A percentile compares a stretch with the other conserved stretches of the same genome.
Conservation (phyloP, 2,888 invertebrate species). For the Xestobium rufovillosum region DNA sequence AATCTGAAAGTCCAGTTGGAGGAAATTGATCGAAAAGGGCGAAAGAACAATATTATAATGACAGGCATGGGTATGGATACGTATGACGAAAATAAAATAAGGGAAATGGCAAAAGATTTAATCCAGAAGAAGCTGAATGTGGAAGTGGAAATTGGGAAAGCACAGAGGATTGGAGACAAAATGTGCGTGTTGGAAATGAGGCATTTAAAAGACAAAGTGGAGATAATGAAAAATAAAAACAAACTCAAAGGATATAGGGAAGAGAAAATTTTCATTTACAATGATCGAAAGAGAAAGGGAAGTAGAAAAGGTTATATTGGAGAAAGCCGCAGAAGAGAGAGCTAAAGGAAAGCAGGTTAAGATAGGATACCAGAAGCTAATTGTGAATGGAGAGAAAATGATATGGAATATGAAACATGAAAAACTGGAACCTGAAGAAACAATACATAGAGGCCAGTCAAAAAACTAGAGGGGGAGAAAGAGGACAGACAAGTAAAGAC, state of each 20-base stretch:
- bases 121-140: background rate
- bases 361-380: background rate
- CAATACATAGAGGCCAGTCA: no score
- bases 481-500: background rate
- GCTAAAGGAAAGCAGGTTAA: background rate
- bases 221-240: background rate
- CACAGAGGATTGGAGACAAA: background rate
- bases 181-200: background rate
- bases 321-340: background rate
- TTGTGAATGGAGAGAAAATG: background rate
- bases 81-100: background rate
- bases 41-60: background rate
- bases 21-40: slow-evolving; percentile 1
- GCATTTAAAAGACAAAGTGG: background rate
- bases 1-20: background rate
- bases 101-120: slow-evolving; percentile 1
- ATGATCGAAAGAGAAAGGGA: slow-evolving; percentile 1
- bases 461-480: background rate
- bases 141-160: background rate
- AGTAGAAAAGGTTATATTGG: background rate
- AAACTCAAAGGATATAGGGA: background rate
- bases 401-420: background rate
- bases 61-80: slow-evolving; percentile 1
- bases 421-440: no score
- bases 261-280: background rate